Conservation (phyloP, 2,797 vertebrate species). For the Syngnathus acus region DNA sequence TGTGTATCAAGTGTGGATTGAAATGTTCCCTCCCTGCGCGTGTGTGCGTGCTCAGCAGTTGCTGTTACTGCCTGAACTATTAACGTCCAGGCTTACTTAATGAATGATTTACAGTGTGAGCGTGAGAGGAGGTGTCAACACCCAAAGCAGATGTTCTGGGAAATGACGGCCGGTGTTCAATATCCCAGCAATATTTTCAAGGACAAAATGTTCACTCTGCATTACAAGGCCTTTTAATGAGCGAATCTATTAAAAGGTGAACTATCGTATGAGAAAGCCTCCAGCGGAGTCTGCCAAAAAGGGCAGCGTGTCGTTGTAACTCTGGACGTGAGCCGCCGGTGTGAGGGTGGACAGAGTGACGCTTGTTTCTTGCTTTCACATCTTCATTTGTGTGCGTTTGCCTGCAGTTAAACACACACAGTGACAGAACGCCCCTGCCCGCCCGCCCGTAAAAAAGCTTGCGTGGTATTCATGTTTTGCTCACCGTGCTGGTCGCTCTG, state of each 20-base stretch:
- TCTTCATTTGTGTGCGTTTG: slow-evolving; percentile 3
- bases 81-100: slow-evolving; percentile 52
- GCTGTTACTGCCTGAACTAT: slow-evolving; percentile 55
- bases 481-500: slow-evolving; percentile 30
- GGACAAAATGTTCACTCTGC: slow-evolving; percentile 35
- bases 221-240: slow-evolving; percentile 16
- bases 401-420: slow-evolving; percentile 10
- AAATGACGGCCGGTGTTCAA: slow-evolving; percentile 38
- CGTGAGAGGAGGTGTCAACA: slow-evolving; percentile 58
- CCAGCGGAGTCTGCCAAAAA: slow-evolving; percentile 19
- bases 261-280: slow-evolving; percentile 27
- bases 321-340: slow-evolving; percentile 5
- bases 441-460: slow-evolving; percentile 39
- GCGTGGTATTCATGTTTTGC: slow-evolving; percentile 52
- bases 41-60: slow-evolving; percentile 41
- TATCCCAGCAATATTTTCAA: slow-evolving; percentile 36
- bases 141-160: slow-evolving; percentile 54
- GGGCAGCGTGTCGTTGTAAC: background rate
- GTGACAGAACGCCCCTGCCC: slow-evolving; percentile 24
- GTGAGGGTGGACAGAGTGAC: slow-evolving; percentile 8
- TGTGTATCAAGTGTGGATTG: slow-evolving; percentile 33
- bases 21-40: slow-evolving; percentile 20
- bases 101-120: slow-evolving; percentile 61
- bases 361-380: slow-evolving; percentile 18
- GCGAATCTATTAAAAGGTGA: slow-evolving; percentile 19